A percentile compares a stretch with the other conserved stretches of the same genome.
Conservation (phyloP, 1,140 invertebrate species). For the Papilio glaucus region DNA sequence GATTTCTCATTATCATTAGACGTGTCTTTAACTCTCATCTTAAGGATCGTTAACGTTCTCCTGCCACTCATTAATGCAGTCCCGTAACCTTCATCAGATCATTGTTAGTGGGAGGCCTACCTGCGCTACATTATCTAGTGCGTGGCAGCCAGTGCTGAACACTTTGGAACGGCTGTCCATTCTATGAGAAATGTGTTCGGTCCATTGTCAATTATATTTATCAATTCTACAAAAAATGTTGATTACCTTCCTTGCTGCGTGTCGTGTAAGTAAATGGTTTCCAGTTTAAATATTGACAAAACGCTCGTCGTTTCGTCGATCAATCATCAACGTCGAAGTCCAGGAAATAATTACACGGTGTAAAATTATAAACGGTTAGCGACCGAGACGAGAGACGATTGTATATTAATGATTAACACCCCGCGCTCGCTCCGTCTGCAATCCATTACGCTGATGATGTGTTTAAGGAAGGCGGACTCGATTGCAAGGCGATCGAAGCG, state of each 20-base stretch:
- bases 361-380: constrained; percentile 30
- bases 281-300: constrained; percentile 30
- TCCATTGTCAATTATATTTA: not conserved
- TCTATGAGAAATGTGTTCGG: not conserved
- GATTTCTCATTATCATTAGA: too few species aligned
- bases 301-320: constrained; percentile 5
- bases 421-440: constrained; percentile 44
- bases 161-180: not conserved
- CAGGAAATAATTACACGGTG: constrained; percentile 38
- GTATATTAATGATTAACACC: constrained; percentile 28
- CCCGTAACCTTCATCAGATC: not conserved
- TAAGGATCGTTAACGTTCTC: too few species aligned
- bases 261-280: not conserved
- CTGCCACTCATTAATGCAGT: too few species aligned
- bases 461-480: constrained; percentile 48
- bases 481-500: constrained; percentile 30
- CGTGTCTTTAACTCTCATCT: too few species aligned
- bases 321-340: not conserved
- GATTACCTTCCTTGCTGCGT: not conserved
- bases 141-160: not conserved
- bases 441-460: constrained; percentile 50
- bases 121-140: not conserved
- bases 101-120: not conserved
- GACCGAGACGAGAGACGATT: constrained; percentile 25
- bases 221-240: not conserved